Percentiles rank a stretch among this genome's conserved stretches.
Conservation (phyloP, 2,113 vertebrate species). For the Apodemus speciosus region DNA sequence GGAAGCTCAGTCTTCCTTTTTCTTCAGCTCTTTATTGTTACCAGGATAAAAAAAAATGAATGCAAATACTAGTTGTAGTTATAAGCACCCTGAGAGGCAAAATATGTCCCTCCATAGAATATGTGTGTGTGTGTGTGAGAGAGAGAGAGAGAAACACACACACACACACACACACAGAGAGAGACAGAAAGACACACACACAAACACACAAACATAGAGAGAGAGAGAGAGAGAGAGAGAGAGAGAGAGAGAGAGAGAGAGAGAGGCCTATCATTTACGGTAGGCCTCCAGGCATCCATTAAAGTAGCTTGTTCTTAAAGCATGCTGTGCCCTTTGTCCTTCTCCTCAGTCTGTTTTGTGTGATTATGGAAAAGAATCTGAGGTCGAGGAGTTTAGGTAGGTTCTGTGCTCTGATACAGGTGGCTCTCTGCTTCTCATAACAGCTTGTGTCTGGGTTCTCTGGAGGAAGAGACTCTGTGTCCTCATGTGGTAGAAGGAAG, state of each 20-base stretch:
- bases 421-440: neutral
- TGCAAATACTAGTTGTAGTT: neutral
- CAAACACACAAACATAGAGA: too few species aligned
- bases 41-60: neutral
- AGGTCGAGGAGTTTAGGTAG: neutral
- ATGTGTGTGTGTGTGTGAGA: too few species aligned
- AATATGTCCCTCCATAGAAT: fast-evolving
- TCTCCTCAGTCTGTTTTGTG: neutral
- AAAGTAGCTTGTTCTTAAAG: neutral
- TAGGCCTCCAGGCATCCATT: neutral
- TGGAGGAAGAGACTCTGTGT: neutral
- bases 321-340: neutral
- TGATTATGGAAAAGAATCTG: neutral
- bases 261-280: too few species aligned
- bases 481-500: neutral
- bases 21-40: neutral
- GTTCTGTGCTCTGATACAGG: neutral
- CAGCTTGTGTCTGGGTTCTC: neutral
- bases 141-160: too few species aligned
- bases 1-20: neutral
- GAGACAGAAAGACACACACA: too few species aligned
- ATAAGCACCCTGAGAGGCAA: neutral
- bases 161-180: too few species aligned
- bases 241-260: too few species aligned
- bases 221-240: too few species aligned